Percentiles rank a stretch among this genome's conserved stretches.
phyloP scores from a whole-genome alignment of 2,797 vertebrate species.

The Malacoraja senta region DNA sequence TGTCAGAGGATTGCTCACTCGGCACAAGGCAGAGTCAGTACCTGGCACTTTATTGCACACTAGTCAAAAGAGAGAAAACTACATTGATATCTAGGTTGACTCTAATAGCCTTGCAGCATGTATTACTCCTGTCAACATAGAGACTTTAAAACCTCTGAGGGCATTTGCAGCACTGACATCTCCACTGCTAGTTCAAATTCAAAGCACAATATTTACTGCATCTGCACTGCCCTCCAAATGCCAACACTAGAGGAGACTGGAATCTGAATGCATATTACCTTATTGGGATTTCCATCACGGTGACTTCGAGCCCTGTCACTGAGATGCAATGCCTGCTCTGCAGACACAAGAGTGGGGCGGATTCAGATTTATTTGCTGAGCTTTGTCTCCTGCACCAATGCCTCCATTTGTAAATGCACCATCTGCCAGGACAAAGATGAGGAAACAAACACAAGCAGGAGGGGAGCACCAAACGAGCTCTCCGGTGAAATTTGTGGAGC shows the following conservation, averaged over 20 bases:
- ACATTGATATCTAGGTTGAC: background rate
- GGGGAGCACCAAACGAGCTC: background rate
- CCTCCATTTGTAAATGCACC: background rate
- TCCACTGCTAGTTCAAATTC: background rate
- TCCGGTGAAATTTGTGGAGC: background rate
- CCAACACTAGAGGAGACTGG: background rate
- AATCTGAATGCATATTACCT: background rate
- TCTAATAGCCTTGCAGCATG: background rate
- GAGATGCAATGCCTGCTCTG: background rate
- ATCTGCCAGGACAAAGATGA: background rate
- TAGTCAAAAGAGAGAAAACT: background rate
- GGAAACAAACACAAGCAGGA: background rate
- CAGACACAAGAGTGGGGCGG: background rate
- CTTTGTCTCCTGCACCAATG: background rate
- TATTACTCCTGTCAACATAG: background rate
- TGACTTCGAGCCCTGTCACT: background rate
- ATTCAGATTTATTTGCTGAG: background rate
- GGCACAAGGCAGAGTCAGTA: background rate
- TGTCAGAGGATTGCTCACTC: background rate
- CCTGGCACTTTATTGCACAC: too few species aligned
- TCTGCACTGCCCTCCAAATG: slow-evolving; percentile 1
- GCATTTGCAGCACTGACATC: background rate
- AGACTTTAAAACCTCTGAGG: background rate
- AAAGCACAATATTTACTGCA: background rate
- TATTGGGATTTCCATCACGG: background rate